Evolutionary conservation across 2,797 vertebrate genomes (phyloP), one percentile per base, ranked within the genome.

Genomic region (Lycodopsis pacificus): DNA sequence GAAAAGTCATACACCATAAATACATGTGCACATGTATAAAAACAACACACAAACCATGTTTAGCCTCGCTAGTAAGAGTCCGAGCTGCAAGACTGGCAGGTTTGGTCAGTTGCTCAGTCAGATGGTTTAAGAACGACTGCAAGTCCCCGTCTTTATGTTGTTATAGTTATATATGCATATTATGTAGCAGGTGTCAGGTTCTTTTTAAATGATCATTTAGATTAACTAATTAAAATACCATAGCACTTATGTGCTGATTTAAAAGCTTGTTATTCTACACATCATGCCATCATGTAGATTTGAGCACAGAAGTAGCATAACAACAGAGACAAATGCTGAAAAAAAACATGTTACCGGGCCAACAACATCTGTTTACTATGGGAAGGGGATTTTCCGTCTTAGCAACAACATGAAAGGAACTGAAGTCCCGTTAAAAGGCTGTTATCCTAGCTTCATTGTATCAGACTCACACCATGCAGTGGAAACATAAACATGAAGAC

Each of bases 361-460:
- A 77, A 83, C 79, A 32, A 32, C 74, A 51, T 71, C 42, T 79
- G 62, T 93, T 83, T 86, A 78, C 65, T 7, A 25, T 49, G 64
- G 67, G 76, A 83, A 69, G 68, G 76, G 64, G 63, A 74, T 84
- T 75, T 71, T 67, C 56, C 48, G 76, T 86, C 51, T 79, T 73
- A 54, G 77, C 82, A 86, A 71, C 67, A 58, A 76, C 70, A 77
- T 88, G 61, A 80, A 85, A 88, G 42, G 32, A 68, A 20, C 53
- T 57, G 70, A 63, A 57, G 59, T 74, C 34, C 68, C 32, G 68
- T 86, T 75, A 75, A 88, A 75, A 77, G 78, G 75, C 72, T 65
- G 62, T 59, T 85, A 76, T 84, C 75, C 68, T 40, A 19, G 64
- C 65, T 70, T 70, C 73, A 67, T 44, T 81, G 77, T 77, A 58